These are phyloP conservation scores for Chelonus formosanus DNA, from an alignment of 2,888 invertebrate species.

Conservation along the genomic window DNA sequence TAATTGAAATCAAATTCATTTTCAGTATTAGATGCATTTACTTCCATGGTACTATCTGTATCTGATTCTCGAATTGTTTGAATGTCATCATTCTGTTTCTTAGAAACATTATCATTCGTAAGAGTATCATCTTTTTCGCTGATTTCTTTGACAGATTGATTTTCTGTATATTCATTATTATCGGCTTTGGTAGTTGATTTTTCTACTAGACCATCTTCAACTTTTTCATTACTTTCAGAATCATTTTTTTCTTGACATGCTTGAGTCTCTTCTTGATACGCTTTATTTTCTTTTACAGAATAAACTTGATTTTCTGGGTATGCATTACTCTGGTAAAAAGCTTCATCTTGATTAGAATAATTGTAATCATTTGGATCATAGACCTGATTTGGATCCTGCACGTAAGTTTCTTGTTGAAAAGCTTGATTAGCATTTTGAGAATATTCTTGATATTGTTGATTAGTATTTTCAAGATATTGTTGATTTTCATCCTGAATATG, in stretches of 20 bases:
- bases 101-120: slow-evolving; percentile 31
- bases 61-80: slow-evolving; percentile 57
- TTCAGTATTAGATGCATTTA: slow-evolving; percentile 58
- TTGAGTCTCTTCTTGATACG: slow-evolving; percentile 6
- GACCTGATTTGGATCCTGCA: slow-evolving; percentile 31
- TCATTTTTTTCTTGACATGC: slow-evolving; percentile 15
- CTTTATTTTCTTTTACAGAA: background rate
- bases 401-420: slow-evolving; percentile 18
- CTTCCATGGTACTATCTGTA: slow-evolving; percentile 59
- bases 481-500: slow-evolving; percentile 26
- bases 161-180: background rate
- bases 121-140: slow-evolving; percentile 25
- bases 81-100: slow-evolving; percentile 54
- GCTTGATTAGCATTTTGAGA: slow-evolving; percentile 25
- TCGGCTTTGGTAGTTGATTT: background rate
- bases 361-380: slow-evolving; percentile 34
- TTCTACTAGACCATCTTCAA: background rate
- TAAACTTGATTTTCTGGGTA: slow-evolving; percentile 43
- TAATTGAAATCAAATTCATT: slow-evolving; percentile 63
- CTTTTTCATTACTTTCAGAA: background rate
- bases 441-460: slow-evolving; percentile 39
- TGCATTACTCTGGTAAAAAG: slow-evolving; percentile 28
- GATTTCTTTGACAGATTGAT: slow-evolving; percentile 7
- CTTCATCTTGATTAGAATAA: slow-evolving; percentile 36
- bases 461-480: slow-evolving; percentile 36